Evolutionary conservation across 2,113 vertebrate species (phyloP).

Genomic region (Myrmecobius fasciatus): DNA sequence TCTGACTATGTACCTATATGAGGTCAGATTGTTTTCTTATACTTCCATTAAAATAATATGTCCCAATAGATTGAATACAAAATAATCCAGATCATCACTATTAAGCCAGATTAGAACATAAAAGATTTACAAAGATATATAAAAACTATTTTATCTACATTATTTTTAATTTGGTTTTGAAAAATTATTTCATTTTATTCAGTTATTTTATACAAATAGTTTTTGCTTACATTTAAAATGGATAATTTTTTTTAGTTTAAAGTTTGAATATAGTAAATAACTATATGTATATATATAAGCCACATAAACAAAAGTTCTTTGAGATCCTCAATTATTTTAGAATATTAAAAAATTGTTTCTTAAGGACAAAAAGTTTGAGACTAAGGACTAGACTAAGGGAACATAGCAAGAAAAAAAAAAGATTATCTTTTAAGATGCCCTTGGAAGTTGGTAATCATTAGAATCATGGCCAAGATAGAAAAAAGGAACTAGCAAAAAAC

Average conservation of each 20-base stretch:
- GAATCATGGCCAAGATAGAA: background rate
- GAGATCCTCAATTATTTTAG: background rate
- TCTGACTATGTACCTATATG: background rate
- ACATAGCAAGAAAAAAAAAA: background rate
- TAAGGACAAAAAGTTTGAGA: background rate
- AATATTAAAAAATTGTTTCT: background rate
- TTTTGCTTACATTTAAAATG: background rate
- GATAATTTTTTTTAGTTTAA: background rate
- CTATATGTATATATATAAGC: background rate
- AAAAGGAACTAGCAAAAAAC: background rate
- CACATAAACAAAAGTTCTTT: background rate
- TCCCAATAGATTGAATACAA: background rate
- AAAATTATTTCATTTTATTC: no score
- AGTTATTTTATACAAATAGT: background rate
- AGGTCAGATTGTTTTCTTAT: background rate
- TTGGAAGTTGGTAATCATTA: background rate
- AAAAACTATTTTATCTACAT: background rate
- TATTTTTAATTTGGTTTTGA: no score
- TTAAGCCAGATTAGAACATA: background rate
- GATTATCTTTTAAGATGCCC: background rate
- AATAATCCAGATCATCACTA: background rate
- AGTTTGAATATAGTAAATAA: background rate
- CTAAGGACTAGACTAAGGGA: background rate
- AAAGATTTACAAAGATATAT: background rate
- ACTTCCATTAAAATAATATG: background rate